Evolutionary conservation across 2,113 vertebrate genomes (phyloP), one percentile per base, ranked within the genome.

Genomic region (Numida meleagris): DNA sequence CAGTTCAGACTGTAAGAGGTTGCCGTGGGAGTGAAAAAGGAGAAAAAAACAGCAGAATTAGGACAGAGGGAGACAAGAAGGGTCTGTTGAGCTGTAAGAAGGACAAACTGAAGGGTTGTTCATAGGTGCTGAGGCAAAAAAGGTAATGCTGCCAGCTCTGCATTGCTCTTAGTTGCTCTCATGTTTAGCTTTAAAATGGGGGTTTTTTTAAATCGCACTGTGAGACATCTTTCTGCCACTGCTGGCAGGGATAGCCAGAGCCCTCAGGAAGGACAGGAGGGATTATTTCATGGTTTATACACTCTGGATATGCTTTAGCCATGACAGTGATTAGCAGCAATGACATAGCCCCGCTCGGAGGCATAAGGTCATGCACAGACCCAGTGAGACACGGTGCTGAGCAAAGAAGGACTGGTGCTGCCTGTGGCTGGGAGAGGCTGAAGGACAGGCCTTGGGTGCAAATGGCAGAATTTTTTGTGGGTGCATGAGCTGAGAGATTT

Each of bases 221-320:
- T 14, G 18, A 71, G 67, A 46, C 46, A 71, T 34, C 67, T 50
- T 45, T 51, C 50, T 85, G 57, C 68, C 93, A 40, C 43, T 82
- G 76, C 88, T 81, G 68, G 82, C 50, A 72, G 27, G 1, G 6
- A 42, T 45, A 50, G 42, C 42, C 3, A 1, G 63, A 85, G 42
- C 50, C 50, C 68, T 91, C 72, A 23, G 45, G 61, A 83, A 90
- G 73, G 63, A 86, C 6, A 31, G 75, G 76, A 71, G 42, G 34
- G 45, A 71, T 83, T 83, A 31, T 42, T 77, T 89, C 59, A 46
- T 74, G 67, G 36, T 91, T 96, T 73, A 90, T 3, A 14, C 1
- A 11, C 34, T 80, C 68, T 50, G 90, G 72, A 45, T 91, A 10
- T 82, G 70, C 85, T 93, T 94, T 86, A 94, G 81, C 92, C 93